Percentiles rank a stretch among this genome's conserved stretches.
Evolutionary conservation across 2,113 vertebrate genomes (phyloP).

Genomic region (Erinaceus europaeus): DNA sequence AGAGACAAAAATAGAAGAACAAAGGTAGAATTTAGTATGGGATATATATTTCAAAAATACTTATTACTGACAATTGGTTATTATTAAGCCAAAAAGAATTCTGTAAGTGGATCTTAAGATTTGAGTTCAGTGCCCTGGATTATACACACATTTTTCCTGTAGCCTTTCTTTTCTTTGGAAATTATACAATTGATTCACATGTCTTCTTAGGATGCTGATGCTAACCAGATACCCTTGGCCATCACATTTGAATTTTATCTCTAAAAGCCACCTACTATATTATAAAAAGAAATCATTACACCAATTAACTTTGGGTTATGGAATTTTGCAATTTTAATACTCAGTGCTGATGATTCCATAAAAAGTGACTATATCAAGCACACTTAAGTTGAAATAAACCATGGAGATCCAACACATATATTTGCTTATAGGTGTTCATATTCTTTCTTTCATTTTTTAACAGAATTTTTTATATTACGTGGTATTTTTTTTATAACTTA

Average conservation of each 20-base stretch:
- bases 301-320: not conserved
- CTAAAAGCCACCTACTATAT: not conserved
- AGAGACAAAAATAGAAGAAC: not conserved
- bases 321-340: not conserved
- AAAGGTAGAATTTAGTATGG: not conserved
- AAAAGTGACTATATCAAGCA: not conserved
- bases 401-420: too few relatives aligned
- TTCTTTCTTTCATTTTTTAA: not conserved
- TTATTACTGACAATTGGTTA: not conserved
- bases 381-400: not conserved
- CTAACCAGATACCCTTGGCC: not conserved
- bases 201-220: not conserved
- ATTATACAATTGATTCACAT: not conserved
- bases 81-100: not conserved
- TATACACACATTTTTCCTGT: not conserved
- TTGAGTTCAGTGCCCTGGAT: not conserved
- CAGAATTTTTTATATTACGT: too few relatives aligned
- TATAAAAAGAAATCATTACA: slow-evolving; percentile 26
- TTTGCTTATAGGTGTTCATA: not conserved
- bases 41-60: not conserved
- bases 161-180: not conserved
- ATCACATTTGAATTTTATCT: not conserved
- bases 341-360: not conserved
- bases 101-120: not conserved
- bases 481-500: too few relatives aligned